These are phyloP conservation scores for Argentina silus DNA, from an alignment of 2,797 vertebrate species.

Conservation along the genomic window DNA sequence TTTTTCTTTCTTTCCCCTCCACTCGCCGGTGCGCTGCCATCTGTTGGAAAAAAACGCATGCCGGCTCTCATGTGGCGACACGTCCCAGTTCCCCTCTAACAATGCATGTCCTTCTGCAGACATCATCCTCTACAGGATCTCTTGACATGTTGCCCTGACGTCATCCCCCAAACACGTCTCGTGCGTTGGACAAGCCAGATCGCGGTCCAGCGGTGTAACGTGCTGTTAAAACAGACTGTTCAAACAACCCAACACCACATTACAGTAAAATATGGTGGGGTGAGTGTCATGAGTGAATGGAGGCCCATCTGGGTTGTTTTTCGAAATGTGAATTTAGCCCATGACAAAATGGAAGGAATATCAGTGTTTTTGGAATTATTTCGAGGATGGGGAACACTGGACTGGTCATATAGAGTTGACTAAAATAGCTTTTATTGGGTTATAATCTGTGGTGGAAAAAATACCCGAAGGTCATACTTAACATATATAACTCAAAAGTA, in stretches of 20 bases:
- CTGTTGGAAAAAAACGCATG: slow-evolving; percentile 69
- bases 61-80: slow-evolving; percentile 67
- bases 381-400: too few relatives aligned
- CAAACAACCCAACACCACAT: slow-evolving; percentile 19
- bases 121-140: slow-evolving; percentile 47
- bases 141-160: slow-evolving; percentile 60
- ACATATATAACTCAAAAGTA: too few relatives aligned
- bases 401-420: too few relatives aligned
- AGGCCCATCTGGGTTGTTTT: not conserved
- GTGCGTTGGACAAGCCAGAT: slow-evolving; percentile 28
- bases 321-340: not conserved
- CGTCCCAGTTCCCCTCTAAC: slow-evolving; percentile 60
- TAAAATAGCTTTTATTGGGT: too few relatives aligned
- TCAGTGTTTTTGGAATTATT: not conserved
- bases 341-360: not conserved
- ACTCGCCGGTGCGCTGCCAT: slow-evolving; percentile 63
- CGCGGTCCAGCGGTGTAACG: slow-evolving; percentile 12
- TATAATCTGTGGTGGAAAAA: too few relatives aligned
- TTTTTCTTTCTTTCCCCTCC: slow-evolving; percentile 36
- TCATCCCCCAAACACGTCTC: slow-evolving; percentile 46
- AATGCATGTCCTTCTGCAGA: slow-evolving; percentile 61
- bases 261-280: slow-evolving; percentile 23
- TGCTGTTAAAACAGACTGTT: slow-evolving; percentile 33
- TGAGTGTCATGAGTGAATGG: slow-evolving; percentile 34
- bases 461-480: too few relatives aligned